These are phyloP conservation scores for Pseudorectes ferrugineus DNA, from an alignment of 2,113 vertebrate species.

Conservation along the genomic window DNA sequence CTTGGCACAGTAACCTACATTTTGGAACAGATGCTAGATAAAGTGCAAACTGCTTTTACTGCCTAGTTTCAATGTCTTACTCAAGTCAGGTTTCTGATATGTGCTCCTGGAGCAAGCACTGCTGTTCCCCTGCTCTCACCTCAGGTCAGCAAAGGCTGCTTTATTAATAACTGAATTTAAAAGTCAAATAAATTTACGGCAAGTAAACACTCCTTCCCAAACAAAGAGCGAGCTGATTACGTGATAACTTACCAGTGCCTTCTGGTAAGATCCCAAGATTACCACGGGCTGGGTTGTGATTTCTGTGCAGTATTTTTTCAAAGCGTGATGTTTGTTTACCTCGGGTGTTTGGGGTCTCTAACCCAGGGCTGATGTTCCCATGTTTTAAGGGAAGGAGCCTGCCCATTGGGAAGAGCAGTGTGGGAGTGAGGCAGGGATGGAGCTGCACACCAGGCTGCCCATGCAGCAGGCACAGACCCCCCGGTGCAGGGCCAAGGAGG, in stretches of 20 bases:
- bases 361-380: fast-evolving
- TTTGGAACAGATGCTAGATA: neutral
- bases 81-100: neutral
- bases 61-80: neutral
- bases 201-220: neutral
- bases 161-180: neutral
- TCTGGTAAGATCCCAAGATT: neutral
- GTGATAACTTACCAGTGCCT: neutral
- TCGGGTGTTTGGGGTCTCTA: neutral
- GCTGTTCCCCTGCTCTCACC: neutral
- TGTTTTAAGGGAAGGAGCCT: neutral
- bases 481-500: neutral
- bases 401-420: fast-evolving
- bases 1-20: neutral
- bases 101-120: neutral
- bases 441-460: neutral
- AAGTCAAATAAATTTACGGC: neutral
- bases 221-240: neutral
- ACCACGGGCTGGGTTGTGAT: fast-evolving
- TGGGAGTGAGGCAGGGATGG: neutral
- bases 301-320: neutral
- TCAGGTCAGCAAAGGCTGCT: neutral
- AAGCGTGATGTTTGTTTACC: neutral
- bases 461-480: fast-evolving
- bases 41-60: neutral